A percentile compares a stretch with the other conserved stretches of the same genome.
Evolutionary conservation across 2,888 invertebrate genomes (phyloP).

Genomic region (Caenorhabditis sp.): DNA sequence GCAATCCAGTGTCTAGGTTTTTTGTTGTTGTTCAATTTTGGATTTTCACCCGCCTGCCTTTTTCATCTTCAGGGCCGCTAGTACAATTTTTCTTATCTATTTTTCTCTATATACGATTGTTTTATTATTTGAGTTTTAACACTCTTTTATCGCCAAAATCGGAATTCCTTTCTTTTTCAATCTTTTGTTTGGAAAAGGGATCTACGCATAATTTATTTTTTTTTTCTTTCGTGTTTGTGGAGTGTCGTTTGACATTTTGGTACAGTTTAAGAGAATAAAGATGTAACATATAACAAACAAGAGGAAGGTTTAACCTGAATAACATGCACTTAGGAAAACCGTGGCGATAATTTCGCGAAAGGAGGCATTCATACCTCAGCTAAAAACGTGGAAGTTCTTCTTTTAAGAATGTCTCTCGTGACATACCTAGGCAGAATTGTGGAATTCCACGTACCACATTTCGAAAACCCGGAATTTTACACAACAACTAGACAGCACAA

Average conservation of each 20-base stretch:
- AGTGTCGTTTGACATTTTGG: neutral
- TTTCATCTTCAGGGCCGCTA: slow-evolving; percentile 14
- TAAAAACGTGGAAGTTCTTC: too few relatives aligned
- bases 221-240: neutral
- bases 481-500: too few relatives aligned
- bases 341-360: too few relatives aligned
- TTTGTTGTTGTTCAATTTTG: too few relatives aligned
- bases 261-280: neutral
- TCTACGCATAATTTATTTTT: slow-evolving; percentile 38
- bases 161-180: neutral
- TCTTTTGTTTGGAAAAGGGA: neutral
- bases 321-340: too few relatives aligned
- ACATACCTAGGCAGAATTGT: too few relatives aligned
- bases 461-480: too few relatives aligned
- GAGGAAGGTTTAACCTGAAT: too few relatives aligned
- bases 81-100: neutral
- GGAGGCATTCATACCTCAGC: too few relatives aligned
- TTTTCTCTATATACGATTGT: neutral
- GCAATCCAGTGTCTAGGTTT: slow-evolving; percentile 39
- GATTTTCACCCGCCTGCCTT: neutral
- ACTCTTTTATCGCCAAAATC: slow-evolving; percentile 2
- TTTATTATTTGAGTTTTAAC: slow-evolving; percentile 18
- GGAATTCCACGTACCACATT: too few relatives aligned
- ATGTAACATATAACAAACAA: too few relatives aligned
- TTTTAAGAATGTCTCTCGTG: too few relatives aligned